Conservation (phyloP, 2,888 invertebrate genomes). For the Sinohyriopsis cumingii region DNA sequence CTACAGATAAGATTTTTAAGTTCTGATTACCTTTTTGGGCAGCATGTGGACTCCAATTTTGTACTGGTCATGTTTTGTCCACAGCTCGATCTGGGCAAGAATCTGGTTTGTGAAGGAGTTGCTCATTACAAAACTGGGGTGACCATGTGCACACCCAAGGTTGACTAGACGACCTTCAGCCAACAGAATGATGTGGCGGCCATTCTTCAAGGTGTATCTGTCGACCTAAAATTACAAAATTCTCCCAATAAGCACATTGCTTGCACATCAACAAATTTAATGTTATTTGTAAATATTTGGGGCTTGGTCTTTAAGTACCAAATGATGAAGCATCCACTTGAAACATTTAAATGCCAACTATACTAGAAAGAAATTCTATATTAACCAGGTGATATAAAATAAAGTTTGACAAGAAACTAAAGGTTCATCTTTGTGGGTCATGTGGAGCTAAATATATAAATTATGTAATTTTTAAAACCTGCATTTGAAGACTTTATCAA, state of each 20-base stretch:
- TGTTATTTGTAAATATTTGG: no score
- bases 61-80: slow-evolving; percentile 90
- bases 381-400: no score
- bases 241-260: neutral
- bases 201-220: slow-evolving; percentile 89
- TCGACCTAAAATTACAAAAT: slow-evolving; percentile 77
- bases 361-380: no score
- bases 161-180: slow-evolving; percentile 98
- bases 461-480: no score
- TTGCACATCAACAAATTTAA: no score
- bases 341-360: no score
- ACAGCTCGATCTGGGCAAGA: slow-evolving; percentile 98
- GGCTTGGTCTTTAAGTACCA: no score
- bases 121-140: slow-evolving; percentile 99
- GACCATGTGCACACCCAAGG: slow-evolving; percentile 98
- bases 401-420: no score
- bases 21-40: slow-evolving; percentile 83
- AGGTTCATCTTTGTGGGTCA: no score
- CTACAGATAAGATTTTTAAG: neutral
- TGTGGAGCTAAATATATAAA: no score
- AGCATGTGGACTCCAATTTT: slow-evolving; percentile 92
- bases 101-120: slow-evolving; percentile 99
- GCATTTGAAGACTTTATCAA: no score
- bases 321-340: no score
- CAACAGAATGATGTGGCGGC: slow-evolving; percentile 92